Evolutionary conservation across 2,797 vertebrate genomes (phyloP).

Genomic region (Sandelia bainsii): DNA sequence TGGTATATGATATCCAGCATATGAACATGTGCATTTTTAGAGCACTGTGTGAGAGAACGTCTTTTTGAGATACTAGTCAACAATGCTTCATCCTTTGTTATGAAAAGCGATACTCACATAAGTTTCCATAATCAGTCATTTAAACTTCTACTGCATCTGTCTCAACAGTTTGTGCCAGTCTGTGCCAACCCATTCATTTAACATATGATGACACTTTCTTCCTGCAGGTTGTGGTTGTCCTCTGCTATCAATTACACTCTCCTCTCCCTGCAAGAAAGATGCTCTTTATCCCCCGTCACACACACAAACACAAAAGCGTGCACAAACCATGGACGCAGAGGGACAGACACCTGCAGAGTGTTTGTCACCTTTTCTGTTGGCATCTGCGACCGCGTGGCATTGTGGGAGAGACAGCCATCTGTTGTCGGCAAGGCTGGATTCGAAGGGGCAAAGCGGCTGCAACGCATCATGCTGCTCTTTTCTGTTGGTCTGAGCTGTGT

Average conservation of each 20-base stretch:
- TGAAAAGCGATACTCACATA: conserved; percentile 19
- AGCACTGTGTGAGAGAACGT: not conserved
- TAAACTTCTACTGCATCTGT: conserved; percentile 57
- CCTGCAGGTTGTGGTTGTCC: conserved; percentile 79
- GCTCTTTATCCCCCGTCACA: conserved; percentile 66
- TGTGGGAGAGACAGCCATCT: conserved; percentile 81
- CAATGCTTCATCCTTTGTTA: no score
- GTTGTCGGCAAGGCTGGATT: conserved; percentile 70
- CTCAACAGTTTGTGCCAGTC: conserved; percentile 58
- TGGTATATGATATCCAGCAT: not conserved
- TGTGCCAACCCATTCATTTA: conserved; percentile 72
- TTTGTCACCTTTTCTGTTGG: conserved; percentile 83
- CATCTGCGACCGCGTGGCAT: conserved; percentile 78
- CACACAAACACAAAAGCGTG: not conserved
- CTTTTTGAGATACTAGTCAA: not conserved
- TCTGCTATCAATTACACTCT: conserved; percentile 79
- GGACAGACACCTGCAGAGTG: conserved; percentile 83
- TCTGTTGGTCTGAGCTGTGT: conserved; percentile 64
- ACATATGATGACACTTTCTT: conserved; percentile 71
- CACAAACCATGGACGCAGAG: conserved; percentile 57
- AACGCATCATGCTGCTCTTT: conserved; percentile 75
- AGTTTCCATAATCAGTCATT: conserved; percentile 48
- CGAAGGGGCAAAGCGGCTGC: conserved; percentile 69
- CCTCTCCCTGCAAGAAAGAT: conserved; percentile 71
- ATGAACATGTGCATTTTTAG: not conserved